Conservation (phyloP, 2,797 vertebrate species). For the Sylvilagus floridanus region DNA sequence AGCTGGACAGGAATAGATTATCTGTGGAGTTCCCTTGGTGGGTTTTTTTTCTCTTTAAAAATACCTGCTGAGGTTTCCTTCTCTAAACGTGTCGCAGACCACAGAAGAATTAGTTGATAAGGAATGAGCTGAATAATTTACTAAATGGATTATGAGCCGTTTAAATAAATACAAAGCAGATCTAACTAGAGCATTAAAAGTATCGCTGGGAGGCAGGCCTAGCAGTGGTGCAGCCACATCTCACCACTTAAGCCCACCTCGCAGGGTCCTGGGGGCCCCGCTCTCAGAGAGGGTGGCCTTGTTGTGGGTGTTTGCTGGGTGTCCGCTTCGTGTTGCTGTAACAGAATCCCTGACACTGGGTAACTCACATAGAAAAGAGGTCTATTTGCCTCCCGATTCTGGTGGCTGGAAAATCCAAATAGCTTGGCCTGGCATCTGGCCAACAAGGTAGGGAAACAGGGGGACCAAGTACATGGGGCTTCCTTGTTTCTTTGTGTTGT, state of each 20-base stretch:
- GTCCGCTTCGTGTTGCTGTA: too few species aligned
- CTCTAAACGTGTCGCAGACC: not conserved
- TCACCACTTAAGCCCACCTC: not conserved
- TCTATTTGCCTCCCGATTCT: too few species aligned
- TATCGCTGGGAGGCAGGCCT: not conserved
- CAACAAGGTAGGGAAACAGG: too few species aligned
- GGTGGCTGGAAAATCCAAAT: too few species aligned
- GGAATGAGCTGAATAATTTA: not conserved
- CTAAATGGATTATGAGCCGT: not conserved
- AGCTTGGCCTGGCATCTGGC: too few species aligned
- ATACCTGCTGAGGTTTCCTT: not conserved
- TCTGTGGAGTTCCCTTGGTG: not conserved
- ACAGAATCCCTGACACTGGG: too few species aligned
- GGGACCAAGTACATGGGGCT: too few species aligned
- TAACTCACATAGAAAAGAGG: too few species aligned
- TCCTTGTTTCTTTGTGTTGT: too few species aligned
- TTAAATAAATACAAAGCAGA: not conserved
- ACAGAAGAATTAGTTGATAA: slow-evolving; percentile 1
- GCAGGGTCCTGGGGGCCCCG: not conserved
- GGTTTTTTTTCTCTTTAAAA: slow-evolving; percentile 11
- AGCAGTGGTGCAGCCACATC: not conserved
- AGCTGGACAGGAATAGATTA: not conserved
- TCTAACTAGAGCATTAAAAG: not conserved
- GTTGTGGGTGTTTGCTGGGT: not conserved
- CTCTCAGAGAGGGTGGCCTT: not conserved